phyloP scores from a whole-genome alignment of 1,140 invertebrate species.

The Scaptomyza montana region DNA sequence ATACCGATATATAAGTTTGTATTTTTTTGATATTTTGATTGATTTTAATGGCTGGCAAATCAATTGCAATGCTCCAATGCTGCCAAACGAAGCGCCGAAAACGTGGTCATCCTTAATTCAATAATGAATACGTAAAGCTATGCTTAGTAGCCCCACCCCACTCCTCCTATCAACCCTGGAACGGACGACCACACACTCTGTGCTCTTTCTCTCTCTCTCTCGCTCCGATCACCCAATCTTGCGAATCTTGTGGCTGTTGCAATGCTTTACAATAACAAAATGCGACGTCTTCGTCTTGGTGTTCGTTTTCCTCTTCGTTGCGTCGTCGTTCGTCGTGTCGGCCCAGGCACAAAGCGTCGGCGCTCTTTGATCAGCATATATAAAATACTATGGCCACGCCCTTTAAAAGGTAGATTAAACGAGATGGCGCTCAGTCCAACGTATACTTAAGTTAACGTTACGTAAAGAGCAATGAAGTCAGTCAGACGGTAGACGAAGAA shows the following conservation, averaged over 20 bases:
- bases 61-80: constrained; percentile 63
- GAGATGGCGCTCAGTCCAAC: constrained; percentile 83
- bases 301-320: constrained; percentile 13
- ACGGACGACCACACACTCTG: constrained; percentile 40
- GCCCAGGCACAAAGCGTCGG: constrained; percentile 71
- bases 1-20: background rate
- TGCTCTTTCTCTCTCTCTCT: constrained; percentile 9
- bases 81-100: constrained; percentile 68
- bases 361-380: constrained; percentile 81
- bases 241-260: background rate
- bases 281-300: constrained; percentile 19
- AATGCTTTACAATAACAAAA: constrained; percentile 17
- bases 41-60: constrained; percentile 78
- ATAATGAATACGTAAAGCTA: constrained; percentile 74
- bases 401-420: constrained; percentile 83
- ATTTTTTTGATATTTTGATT: constrained; percentile 64
- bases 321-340: constrained; percentile 27
- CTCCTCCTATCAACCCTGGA: background rate
- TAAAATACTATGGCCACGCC: constrained; percentile 84
- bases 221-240: background rate
- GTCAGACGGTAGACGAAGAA: constrained; percentile 56
- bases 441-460: constrained; percentile 80
- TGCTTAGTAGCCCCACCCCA: constrained; percentile 18
- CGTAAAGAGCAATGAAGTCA: constrained; percentile 82
- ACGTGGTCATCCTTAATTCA: constrained; percentile 82